These are phyloP conservation scores for Zele albiditarsus DNA, from an alignment of 2,888 invertebrate species.

Conservation along the genomic window DNA sequence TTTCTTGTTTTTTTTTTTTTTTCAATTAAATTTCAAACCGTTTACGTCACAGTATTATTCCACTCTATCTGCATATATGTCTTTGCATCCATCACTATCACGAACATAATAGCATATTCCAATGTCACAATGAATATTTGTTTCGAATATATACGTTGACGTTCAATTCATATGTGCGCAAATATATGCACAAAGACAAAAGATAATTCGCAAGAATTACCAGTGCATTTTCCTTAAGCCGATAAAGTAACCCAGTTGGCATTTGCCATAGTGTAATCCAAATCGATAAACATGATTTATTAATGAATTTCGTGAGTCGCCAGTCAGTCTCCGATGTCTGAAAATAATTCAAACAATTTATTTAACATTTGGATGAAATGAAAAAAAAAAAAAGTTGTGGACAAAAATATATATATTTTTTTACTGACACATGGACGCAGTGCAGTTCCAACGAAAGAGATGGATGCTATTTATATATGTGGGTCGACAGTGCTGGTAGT, in stretches of 20 bases:
- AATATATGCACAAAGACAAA: not conserved
- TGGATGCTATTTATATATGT: constrained; percentile 62
- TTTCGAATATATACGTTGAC: not conserved
- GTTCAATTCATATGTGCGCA: not conserved
- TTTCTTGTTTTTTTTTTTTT: constrained; percentile 4
- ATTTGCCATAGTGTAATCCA: constrained; percentile 3
- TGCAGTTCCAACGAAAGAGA: not conserved
- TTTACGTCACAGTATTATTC: constrained; percentile 16
- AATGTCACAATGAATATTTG: not conserved
- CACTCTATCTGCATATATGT: constrained; percentile 16
- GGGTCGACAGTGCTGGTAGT: constrained; percentile 55
- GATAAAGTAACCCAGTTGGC: constrained; percentile 3
- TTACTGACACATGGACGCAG: not conserved
- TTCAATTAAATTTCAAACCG: not conserved
- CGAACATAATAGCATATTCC: not conserved
- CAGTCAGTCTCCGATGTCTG: not conserved
- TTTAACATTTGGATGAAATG: not conserved
- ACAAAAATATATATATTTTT: not conserved
- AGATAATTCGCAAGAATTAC: not conserved
- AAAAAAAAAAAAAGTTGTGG: not conserved
- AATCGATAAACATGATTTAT: constrained; percentile 27
- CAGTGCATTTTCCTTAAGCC: not conserved
- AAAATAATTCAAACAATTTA: constrained; percentile 3
- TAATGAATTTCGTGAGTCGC: constrained; percentile 24
- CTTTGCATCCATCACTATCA: not conserved